Conservation (phyloP, 1,140 invertebrate species). For the Drosophila sp. region DNA sequence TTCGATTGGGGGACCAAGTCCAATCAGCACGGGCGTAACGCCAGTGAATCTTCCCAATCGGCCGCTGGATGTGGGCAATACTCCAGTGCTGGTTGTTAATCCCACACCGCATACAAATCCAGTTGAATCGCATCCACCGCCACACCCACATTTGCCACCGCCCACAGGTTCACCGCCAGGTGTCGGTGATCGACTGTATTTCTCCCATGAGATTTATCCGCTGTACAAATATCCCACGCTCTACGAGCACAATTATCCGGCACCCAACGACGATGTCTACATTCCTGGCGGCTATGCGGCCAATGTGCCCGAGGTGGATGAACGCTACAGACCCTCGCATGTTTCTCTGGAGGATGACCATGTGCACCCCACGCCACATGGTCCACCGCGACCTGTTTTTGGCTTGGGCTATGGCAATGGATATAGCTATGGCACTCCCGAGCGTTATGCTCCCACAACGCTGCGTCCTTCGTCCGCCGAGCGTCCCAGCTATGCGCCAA, state of each 20-base stretch:
- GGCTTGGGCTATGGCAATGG: slow-evolving; percentile 81
- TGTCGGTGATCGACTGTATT: slow-evolving; percentile 76
- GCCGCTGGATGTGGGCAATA: slow-evolving; percentile 70
- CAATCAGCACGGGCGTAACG: slow-evolving; percentile 65
- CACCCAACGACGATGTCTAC: slow-evolving; percentile 76
- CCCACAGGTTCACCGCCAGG: slow-evolving; percentile 42
- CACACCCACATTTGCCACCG: slow-evolving; percentile 17
- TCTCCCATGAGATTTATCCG: slow-evolving; percentile 81
- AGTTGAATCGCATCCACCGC: slow-evolving; percentile 9
- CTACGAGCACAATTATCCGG: slow-evolving; percentile 82
- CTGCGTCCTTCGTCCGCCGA: slow-evolving; percentile 54
- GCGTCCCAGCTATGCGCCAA: slow-evolving; percentile 54
- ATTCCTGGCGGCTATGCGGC: slow-evolving; percentile 80
- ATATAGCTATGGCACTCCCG: slow-evolving; percentile 80
- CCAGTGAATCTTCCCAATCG: slow-evolving; percentile 72
- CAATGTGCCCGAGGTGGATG: slow-evolving; percentile 75
- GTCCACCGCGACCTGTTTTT: slow-evolving; percentile 74
- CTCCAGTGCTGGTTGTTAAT: slow-evolving; percentile 71
- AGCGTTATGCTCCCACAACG: slow-evolving; percentile 68
- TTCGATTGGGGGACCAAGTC: slow-evolving; percentile 63
- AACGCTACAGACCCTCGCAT: slow-evolving; percentile 68
- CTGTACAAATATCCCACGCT: slow-evolving; percentile 81
- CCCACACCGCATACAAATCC: slow-evolving; percentile 70
- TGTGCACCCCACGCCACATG: slow-evolving; percentile 54
- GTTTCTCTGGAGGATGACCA: slow-evolving; percentile 48